Conservation (phyloP, 2,113 vertebrate genomes). For the Actenoides hombroni region DNA sequence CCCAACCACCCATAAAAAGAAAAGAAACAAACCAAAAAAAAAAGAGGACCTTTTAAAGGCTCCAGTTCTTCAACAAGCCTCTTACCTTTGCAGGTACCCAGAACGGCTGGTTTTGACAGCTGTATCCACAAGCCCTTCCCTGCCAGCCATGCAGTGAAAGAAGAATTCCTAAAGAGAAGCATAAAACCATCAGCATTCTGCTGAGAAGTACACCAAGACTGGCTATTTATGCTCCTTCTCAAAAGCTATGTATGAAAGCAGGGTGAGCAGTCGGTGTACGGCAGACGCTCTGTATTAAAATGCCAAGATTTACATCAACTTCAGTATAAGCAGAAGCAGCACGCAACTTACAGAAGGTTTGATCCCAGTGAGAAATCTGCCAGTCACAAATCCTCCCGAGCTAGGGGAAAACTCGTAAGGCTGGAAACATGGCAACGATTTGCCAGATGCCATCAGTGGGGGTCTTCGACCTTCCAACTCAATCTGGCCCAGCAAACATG, state of each 20-base stretch:
- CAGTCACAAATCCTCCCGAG: constrained; percentile 93
- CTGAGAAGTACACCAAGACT: not conserved
- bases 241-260: not conserved
- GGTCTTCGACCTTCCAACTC: constrained; percentile 95
- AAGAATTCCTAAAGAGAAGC: constrained; percentile 88
- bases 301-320: not conserved
- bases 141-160: constrained; percentile 98
- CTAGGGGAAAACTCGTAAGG: constrained; percentile 88
- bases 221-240: not conserved
- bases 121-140: constrained; percentile 96
- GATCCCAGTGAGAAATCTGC: constrained; percentile 96
- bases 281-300: not conserved
- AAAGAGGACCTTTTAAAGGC: not conserved
- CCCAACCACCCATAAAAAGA: not conserved
- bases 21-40: not conserved
- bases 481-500: constrained; percentile 94
- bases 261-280: not conserved
- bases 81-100: constrained; percentile 94
- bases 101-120: constrained; percentile 97
- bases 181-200: not conserved
- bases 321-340: not conserved
- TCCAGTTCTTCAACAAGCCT: not conserved
- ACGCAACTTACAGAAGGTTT: constrained; percentile 83
- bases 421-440: constrained; percentile 93
- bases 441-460: constrained; percentile 95